Evolutionary conservation across 2,888 invertebrate species (phyloP), one percentile per base, ranked within the genome.

Genomic region (Anaspis maculata): DNA sequence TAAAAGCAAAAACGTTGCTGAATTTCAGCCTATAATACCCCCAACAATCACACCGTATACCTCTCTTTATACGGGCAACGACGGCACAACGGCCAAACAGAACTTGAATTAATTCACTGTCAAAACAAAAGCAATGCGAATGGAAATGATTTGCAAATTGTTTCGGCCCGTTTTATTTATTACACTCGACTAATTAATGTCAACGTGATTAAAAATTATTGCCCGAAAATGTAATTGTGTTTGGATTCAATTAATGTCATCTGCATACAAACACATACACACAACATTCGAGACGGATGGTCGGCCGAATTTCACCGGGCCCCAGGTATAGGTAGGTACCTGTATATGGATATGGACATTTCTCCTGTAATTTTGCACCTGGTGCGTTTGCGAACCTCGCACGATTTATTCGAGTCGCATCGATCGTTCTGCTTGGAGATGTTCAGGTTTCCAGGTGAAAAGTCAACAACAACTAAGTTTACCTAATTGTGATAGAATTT

Each of bases 51-150:
- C 19, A 19, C 19, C 5, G 19, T 19, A 19, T 9, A 9, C 5
- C 19, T 19, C 9, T 19, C 9, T 6, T 6, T 9, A 19, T 19
- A 5, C 19, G 19, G 19, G 19, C 19, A 9, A 19, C 19, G 19
- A 33, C 31, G 25, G 27, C 27, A 39, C 44, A 38, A 47, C 43
- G 48, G 42, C 48, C 48, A 46, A 52, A 48, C 45, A 43, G 44
- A 39, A 40, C 51, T 48, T 47, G 50, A 54, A 56, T 56, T 55
- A 54, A 56, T 53, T 51, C 49, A 43, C 49, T 50, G 54, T 52
- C 54, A 52, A 51, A 54, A 54, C 49, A 49, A 52, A 53, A 48
- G 42, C 51, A 52, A 49, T 39, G 44, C 40, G 41, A 50, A 49
- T 37, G 48, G 46, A 52, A 52, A 51, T 48, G 51, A 52, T 52